A percentile compares a stretch with the other conserved stretches of the same genome.
phyloP scores from a whole-genome alignment of 2,113 vertebrate species.

The Danionella cerebrum region DNA sequence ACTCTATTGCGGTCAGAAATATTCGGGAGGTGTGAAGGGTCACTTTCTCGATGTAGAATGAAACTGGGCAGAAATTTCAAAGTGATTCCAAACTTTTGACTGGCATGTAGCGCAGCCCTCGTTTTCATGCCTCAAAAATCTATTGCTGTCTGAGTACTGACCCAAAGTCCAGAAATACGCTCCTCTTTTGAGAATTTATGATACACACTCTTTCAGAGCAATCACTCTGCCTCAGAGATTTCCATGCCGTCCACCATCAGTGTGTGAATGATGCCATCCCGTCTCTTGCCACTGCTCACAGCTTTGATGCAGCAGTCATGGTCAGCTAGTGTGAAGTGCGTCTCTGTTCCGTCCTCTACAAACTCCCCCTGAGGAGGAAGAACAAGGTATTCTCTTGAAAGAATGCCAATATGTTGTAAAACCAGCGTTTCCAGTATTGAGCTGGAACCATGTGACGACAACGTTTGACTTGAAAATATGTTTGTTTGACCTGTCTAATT shows the following conservation, averaged over 20 bases:
- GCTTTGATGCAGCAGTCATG: conserved; percentile 94
- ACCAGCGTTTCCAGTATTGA: not conserved
- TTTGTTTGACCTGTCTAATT: no score
- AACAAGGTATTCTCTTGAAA: not conserved
- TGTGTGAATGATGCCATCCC: conserved; percentile 90
- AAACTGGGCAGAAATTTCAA: no score
- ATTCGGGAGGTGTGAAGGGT: no score
- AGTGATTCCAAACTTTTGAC: no score
- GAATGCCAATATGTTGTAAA: not conserved
- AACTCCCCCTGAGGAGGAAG: conserved; percentile 82
- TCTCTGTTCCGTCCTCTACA: conserved; percentile 96
- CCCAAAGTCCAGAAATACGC: not conserved
- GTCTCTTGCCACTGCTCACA: conserved; percentile 91
- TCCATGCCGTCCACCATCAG: conserved; percentile 84
- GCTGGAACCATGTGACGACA: not conserved
- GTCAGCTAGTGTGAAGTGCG: conserved; percentile 82
- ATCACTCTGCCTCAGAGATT: conserved; percentile 79
- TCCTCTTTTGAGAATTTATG: not conserved
- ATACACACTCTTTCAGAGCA: not conserved
- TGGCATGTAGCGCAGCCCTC: no score
- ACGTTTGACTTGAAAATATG: no score
- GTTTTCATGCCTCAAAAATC: not conserved
- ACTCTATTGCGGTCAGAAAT: no score
- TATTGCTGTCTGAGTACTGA: not conserved
- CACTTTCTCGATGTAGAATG: no score